Evolutionary conservation across 2,797 vertebrate genomes (phyloP).

Genomic region (Mionectes olivaceus): DNA sequence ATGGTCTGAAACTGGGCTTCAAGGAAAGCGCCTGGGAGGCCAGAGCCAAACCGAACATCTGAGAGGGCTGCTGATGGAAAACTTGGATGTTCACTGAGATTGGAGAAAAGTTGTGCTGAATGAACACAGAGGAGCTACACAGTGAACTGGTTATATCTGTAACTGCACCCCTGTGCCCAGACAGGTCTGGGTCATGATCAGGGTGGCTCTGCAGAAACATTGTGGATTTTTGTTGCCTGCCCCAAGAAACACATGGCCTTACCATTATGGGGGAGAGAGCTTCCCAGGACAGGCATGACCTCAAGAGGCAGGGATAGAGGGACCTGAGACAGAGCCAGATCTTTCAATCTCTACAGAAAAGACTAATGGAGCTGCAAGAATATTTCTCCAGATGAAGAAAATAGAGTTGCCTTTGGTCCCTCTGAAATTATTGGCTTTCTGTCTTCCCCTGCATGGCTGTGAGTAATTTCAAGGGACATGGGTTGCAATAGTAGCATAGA

Average conservation of each 20-base stretch:
- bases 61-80: not conserved
- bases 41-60: not conserved
- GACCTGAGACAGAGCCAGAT: not conserved
- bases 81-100: not conserved
- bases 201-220: not conserved
- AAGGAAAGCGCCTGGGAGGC: not conserved
- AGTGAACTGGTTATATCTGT: not conserved
- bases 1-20: not conserved
- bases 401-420: not conserved
- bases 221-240: not conserved
- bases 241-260: not conserved
- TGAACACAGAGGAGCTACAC: not conserved
- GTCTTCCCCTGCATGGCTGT: not conserved
- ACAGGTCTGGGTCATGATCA: not conserved
- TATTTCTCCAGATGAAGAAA: not conserved
- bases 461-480: not conserved
- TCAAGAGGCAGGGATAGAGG: not conserved
- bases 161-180: not conserved
- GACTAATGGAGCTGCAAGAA: not conserved
- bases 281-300: not conserved
- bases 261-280: not conserved
- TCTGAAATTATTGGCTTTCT: not conserved
- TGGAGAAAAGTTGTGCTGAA: not conserved
- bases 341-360: not conserved
- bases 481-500: constrained; percentile 6